Base-by-base conservation (phyloP, 2,113 vertebrate species). In the Noturus placidus region DNA sequence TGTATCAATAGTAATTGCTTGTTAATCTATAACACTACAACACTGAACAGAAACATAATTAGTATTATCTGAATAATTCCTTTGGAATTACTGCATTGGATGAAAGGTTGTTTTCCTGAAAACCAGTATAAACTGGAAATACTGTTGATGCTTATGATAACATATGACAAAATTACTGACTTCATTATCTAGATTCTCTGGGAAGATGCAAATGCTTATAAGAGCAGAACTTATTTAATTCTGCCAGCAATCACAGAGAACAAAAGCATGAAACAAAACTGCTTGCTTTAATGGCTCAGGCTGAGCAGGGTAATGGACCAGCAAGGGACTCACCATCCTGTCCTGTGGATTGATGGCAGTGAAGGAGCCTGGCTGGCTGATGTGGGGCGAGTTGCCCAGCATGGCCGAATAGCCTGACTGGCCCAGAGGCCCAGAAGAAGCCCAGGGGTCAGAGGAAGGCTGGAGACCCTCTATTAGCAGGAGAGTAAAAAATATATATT, bases 321-420 rank as follows among this genome's bases (percentile, higher is more conserved):
- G 56, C 85, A 52, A 59, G 56, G 38, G 82, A 82, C 74, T 91
- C 95, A 99, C 98, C 98, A 99, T 97, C 91, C 97, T 97, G 85
- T 99, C 98, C 2, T 98, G 97, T 87, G 97, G 96, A 83, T 98
- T 98, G 91, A 99, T 96, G 89, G 96, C 93, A 50, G 96, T 95
- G 88, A 99, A 98, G 85, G 96, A 93, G 0, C 96, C 91, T 17
- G 97, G 91, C 89, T 97, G 95, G 0, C 96, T 95, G 84, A 99
- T 95, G 13, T 98, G 96, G 79, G 97, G 95, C 0, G 98, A 96
- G 88, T 96, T 97, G 4, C 97, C 95, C 92, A 98, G 94, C 95
- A 99, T 96, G 90, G 97, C 96, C 0, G 97, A 96, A 83, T 97
- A 98, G 86, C 96, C 95, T 13, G 95, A 92, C 94, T 96, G 96